phyloP scores from a whole-genome alignment of 2,888 invertebrate species.

The Papilio gigon region DNA sequence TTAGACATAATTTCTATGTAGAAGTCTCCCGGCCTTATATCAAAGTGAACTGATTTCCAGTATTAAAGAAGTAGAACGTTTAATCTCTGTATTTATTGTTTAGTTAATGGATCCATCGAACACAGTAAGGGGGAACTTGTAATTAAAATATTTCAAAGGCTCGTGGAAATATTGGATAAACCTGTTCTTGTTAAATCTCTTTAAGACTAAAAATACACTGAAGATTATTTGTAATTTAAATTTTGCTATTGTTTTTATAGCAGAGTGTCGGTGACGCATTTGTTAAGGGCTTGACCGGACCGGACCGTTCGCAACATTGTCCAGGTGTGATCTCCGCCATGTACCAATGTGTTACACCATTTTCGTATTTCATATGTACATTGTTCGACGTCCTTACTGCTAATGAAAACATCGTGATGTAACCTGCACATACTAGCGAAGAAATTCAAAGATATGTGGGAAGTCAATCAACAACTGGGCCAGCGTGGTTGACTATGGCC shows the following conservation, averaged over 20 bases:
- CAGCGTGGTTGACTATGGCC: no score
- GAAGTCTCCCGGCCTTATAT: background rate
- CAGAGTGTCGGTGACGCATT: no score
- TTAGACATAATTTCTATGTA: background rate
- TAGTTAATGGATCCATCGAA: constrained; percentile 27
- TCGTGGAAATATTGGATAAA: constrained; percentile 12
- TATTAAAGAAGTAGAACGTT: constrained; percentile 14
- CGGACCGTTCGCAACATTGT: no score
- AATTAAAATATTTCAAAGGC: constrained; percentile 37
- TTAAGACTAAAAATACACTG: constrained; percentile 11
- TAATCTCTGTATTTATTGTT: constrained; percentile 18
- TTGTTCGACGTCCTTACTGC: no score
- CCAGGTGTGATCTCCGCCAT: no score
- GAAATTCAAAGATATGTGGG: no score
- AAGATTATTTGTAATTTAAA: constrained; percentile 20
- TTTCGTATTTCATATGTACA: no score
- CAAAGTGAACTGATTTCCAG: background rate
- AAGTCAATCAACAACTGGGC: no score
- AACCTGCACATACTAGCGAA: no score
- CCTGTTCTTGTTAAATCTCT: constrained; percentile 13
- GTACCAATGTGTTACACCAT: no score
- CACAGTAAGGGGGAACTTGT: constrained; percentile 19
- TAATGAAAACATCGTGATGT: no score
- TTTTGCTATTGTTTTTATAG: background rate
- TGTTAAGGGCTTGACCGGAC: no score